These are phyloP conservation scores for Chromis chromis DNA, from an alignment of 2,797 vertebrate genomes.

Conservation along the genomic window DNA sequence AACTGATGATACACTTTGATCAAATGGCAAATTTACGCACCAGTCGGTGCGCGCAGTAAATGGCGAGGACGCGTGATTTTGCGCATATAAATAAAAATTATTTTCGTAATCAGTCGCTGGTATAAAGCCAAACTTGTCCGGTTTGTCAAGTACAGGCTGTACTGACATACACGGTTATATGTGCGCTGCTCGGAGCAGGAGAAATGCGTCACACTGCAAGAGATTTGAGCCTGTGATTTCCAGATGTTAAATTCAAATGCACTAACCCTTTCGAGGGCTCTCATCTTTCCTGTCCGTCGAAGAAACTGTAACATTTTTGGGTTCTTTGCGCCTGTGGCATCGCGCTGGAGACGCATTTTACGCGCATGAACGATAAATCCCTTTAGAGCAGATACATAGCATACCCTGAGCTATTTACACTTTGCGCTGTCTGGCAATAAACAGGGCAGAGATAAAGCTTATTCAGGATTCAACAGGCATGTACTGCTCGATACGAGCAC, in stretches of 20 bases:
- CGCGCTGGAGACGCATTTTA: neutral
- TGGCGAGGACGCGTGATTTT: neutral
- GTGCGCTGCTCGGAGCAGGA: neutral
- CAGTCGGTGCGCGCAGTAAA: neutral
- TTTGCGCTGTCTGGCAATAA: neutral
- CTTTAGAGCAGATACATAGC: neutral
- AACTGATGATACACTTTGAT: neutral
- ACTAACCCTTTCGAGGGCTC: neutral
- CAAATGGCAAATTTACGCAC: neutral
- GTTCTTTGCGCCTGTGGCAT: neutral
- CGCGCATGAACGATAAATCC: neutral
- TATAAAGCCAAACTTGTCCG: neutral
- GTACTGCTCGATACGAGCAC: neutral
- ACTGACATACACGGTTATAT: neutral
- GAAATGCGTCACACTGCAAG: neutral
- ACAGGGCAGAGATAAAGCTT: neutral
- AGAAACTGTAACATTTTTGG: neutral
- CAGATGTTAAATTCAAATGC: slow-evolving; percentile 26
- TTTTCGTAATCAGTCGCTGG: neutral
- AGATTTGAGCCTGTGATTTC: slow-evolving; percentile 18
- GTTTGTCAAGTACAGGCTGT: fast-evolving
- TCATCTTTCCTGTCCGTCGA: neutral
- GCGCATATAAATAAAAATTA: neutral
- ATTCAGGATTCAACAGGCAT: slow-evolving; percentile 56
- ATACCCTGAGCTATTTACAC: neutral